Conservation (phyloP, 37 sponge, comb jelly and placozoan genomes). For the Hormiphora californensis region DNA sequence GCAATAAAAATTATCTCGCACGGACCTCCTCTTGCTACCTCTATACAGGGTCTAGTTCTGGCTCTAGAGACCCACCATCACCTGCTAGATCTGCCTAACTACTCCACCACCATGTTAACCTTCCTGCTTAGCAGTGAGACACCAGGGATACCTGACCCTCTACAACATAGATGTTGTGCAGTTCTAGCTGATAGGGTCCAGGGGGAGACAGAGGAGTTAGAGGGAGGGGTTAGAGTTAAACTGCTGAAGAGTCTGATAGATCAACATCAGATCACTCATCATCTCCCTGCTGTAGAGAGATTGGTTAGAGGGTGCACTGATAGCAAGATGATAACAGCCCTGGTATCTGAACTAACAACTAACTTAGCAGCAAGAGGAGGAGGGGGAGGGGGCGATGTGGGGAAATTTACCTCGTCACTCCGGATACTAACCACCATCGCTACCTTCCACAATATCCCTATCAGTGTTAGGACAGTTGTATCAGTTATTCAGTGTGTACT, state of each 20-base stretch:
- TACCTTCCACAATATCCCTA: neutral
- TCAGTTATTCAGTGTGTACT: constrained; percentile 38
- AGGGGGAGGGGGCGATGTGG: neutral
- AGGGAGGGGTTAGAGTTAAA: neutral
- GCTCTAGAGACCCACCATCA: constrained; percentile 20
- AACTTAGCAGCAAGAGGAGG: no score
- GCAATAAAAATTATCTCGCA: no score
- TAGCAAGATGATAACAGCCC: neutral
- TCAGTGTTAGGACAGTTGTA: neutral
- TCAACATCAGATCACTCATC: neutral
- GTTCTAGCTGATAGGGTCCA: no score
- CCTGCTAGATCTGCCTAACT: no score
- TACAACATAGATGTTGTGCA: no score
- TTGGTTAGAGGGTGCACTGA: neutral
- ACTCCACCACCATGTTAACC: no score
- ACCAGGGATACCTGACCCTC: no score
- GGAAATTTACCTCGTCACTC: neutral
- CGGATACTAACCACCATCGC: constrained; percentile 5
- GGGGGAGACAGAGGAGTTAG: neutral
- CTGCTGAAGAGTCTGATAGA: neutral
- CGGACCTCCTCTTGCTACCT: neutral
- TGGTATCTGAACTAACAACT: neutral
- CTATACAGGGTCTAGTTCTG: neutral
- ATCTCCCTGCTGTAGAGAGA: neutral
- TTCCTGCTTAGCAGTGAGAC: no score